These are phyloP conservation scores for Cartodere bifasciata DNA, from an alignment of 2,888 invertebrate genomes.

Conservation along the genomic window DNA sequence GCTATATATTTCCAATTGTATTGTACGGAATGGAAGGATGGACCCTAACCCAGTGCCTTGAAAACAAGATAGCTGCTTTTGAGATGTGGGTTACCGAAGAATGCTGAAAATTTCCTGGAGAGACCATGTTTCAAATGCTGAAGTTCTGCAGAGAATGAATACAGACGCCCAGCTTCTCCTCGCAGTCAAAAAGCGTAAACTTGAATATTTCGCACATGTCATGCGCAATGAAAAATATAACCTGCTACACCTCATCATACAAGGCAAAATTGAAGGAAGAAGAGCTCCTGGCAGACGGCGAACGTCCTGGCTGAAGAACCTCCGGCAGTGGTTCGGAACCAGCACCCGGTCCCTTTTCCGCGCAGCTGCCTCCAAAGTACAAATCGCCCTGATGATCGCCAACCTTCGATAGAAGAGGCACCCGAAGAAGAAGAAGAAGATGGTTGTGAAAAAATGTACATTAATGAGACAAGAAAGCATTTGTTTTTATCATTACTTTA, in stretches of 20 bases:
- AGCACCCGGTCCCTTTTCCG: no score
- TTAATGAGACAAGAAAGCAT: no score
- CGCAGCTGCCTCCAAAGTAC: no score
- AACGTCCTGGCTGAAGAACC: constrained; percentile 8
- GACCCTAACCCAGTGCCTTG: constrained; percentile 7
- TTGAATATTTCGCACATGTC: no score
- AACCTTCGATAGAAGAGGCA: no score
- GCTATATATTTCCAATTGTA: constrained; percentile 9
- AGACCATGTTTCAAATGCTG: constrained; percentile 4
- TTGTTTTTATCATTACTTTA: no score
- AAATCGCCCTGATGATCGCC: no score
- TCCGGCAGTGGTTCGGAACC: no score
- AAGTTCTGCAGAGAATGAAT: constrained; percentile 5
- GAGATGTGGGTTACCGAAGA: constrained; percentile 10
- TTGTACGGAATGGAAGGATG: constrained; percentile 8
- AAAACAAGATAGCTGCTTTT: constrained; percentile 8
- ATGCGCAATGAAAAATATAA: constrained; percentile 9
- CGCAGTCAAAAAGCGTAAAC: constrained; percentile 2
- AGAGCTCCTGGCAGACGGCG: constrained; percentile 4
- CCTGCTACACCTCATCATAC: constrained; percentile 7
- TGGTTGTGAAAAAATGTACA: no score
- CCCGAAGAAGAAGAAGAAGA: no score
- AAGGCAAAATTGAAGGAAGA: constrained; percentile 5
- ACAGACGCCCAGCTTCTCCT: not conserved
- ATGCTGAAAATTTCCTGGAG: constrained; percentile 8